Evolutionary conservation across 2,797 vertebrate species (phyloP), one percentile per base, ranked within the genome.

Genomic region (Chelidonichthys spinosus): DNA sequence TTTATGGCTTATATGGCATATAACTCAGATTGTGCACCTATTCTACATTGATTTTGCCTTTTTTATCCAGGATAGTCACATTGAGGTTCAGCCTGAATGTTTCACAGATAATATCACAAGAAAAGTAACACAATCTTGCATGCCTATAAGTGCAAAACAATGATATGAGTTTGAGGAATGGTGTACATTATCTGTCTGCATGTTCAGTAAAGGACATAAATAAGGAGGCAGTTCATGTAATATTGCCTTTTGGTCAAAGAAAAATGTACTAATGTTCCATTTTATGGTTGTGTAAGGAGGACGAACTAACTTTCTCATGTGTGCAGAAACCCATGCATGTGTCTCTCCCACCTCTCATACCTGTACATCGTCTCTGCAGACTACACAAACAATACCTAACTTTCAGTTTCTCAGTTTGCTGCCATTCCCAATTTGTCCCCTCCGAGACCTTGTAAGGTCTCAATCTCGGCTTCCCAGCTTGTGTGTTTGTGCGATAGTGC

Each of bases 381-480:
- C 32, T 17, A 43, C 1, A 37, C n/a, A 37, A 66, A 65, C 5
- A 5, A 56, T 43, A 66, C 53, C 32, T 79, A 32, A 15, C 42
- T 40, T 35, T 53, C 71, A 32, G 37, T 63, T 60, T 64, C 35
- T 52, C 55, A 63, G 18, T 72, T 32, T 25, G 33, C 50, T 72
- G 11, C 61, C 74, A 74, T 83, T 84, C 68, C 59, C 74, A 79
- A 56, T 40, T 17, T 63, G 17, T 56, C 64, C 61, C 79, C 64
- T 80, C 72, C 72, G 63, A 86, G 84, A 69, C 69, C 80, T 49
- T 63, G 75, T 80, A 47, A 82, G 35, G 71, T 84, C 85, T 78
- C 74, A 83, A 88, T 79, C 81, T 85, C 74, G 64, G 64, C 60
- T 79, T 80, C 75, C 52, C 74, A 75, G 75, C 74, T 62, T 74